Evolutionary conservation across 2,888 invertebrate species (phyloP), one percentile per base, ranked within the genome.

Genomic region (Exephanes ischioxanthus): DNA sequence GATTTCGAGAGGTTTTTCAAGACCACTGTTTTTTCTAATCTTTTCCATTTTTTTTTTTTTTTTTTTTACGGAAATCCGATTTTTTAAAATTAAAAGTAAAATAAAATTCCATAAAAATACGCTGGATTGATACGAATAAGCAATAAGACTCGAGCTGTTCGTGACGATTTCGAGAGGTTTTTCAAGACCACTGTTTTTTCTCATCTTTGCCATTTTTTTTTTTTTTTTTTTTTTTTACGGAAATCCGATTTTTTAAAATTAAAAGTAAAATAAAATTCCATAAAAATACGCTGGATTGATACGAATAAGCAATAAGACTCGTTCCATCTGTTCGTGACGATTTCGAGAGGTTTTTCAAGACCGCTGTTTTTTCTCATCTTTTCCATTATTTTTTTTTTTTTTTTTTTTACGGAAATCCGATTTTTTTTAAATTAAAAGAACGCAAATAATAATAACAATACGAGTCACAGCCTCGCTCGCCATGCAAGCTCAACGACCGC

Each of bases 401-500:
- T 37, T 61, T 33, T 41, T 41, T 19, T 9, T 1, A 19, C 0
- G n/a, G 37, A 66, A 19, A 26, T 26, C 1, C n/a, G 0, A 6
- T 37, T 6, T 6, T 61, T 33, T 41, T 41, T 19, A 3, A 1
- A 19, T 0, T 9, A 22, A 16, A 30, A 26, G 14, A 3, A 7
- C 14, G 30, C 6, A 26, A 48, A 66, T 67, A 80, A 51, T n/a
- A 19, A n/a, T 2, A 37, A 55, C 3, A 58, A 78, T n/a, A 30
- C 9, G 58, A 76, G 51, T 78, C 68, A 73, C 82, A 80, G 86
- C 76, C 86, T 84, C 84, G 84, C 81, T 84, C 84, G 66, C 76
- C 73, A 80, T 77, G 77, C 77, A 89, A 87, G 89, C 89, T 88
- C 88, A 87, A 89, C 84, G 86, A 86, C 87, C 80, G 72, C 87